Conservation (phyloP, 37 sponge, comb jelly and placozoan species). For the Oscarella lobularis region DNA sequence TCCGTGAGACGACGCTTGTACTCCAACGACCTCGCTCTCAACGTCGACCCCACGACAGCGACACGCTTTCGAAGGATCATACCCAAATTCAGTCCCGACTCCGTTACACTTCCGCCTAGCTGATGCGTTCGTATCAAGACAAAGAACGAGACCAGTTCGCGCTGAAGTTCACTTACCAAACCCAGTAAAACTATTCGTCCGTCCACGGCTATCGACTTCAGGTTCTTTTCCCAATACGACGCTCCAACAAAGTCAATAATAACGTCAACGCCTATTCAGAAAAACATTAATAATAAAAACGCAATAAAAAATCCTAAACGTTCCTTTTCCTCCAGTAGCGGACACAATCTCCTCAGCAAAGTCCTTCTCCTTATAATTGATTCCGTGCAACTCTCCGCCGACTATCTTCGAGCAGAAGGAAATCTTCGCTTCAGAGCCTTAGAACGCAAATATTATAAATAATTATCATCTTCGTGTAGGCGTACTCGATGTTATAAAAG, state of each 20-base stretch:
- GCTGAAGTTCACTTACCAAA: slow-evolving; percentile 18
- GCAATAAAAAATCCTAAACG: not conserved
- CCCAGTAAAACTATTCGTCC: slow-evolving; percentile 60
- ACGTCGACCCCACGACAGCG: slow-evolving; percentile 38
- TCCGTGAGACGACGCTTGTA: slow-evolving; percentile 43
- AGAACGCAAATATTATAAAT: not conserved
- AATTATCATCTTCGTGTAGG: not conserved
- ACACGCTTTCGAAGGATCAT: slow-evolving; percentile 46
- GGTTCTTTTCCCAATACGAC: slow-evolving; percentile 68
- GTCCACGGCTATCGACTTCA: slow-evolving; percentile 49
- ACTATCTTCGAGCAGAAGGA: slow-evolving; percentile 25
- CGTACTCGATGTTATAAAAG: slow-evolving; percentile 58
- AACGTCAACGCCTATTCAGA: slow-evolving; percentile 55
- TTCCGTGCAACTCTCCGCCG: slow-evolving; percentile 47
- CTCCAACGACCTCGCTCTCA: slow-evolving; percentile 45
- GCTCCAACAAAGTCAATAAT: slow-evolving; percentile 76
- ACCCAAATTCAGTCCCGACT: slow-evolving; percentile 27
- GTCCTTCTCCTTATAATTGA: slow-evolving; percentile 65
- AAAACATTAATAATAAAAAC: not conserved
- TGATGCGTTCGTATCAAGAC: slow-evolving; percentile 13
- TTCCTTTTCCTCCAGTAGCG: slow-evolving; percentile 48
- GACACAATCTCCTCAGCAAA: slow-evolving; percentile 55
- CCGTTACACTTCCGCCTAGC: slow-evolving; percentile 41
- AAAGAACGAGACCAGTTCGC: not conserved
- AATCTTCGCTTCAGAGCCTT: slow-evolving; percentile 66